Evolutionary conservation across 2,113 vertebrate species (phyloP).

Genomic region (Caranx melampygus): DNA sequence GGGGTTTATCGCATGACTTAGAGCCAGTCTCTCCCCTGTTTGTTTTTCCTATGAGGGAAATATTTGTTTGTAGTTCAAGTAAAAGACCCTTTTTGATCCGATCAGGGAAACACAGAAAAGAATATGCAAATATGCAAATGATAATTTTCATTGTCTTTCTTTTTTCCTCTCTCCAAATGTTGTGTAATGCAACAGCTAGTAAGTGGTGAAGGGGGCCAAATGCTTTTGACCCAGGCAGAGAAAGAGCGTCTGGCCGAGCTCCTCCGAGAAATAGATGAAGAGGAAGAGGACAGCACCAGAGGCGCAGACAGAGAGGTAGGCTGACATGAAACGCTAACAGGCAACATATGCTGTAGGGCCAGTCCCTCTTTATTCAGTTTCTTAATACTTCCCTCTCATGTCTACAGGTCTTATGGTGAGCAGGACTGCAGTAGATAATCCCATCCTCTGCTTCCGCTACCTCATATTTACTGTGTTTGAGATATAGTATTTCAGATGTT

Average conservation of each 20-base stretch:
- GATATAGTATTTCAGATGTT: neutral
- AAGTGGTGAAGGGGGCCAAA: constrained; percentile 81
- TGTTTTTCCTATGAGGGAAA: constrained; percentile 55
- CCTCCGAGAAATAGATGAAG: constrained; percentile 84
- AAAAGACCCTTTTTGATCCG: constrained; percentile 1
- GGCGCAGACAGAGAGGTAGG: constrained; percentile 68
- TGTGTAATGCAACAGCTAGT: constrained; percentile 84
- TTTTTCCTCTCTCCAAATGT: neutral
- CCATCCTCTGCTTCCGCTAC: constrained; percentile 11
- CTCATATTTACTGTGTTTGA: neutral
- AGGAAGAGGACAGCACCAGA: constrained; percentile 80
- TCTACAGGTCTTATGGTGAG: constrained; percentile 20
- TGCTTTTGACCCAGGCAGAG: constrained; percentile 87
- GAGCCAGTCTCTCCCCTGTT: constrained; percentile 30
- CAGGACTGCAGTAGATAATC: constrained; percentile 1
- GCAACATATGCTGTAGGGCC: constrained; percentile 58
- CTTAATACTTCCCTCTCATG: constrained; percentile 39
- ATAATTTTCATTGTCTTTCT: constrained; percentile 30
- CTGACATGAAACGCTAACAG: constrained; percentile 62
- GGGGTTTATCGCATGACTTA: constrained; percentile 46
- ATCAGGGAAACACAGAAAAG: constrained; percentile 10
- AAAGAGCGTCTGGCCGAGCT: constrained; percentile 88
- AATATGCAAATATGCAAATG: constrained; percentile 5
- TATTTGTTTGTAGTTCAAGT: constrained; percentile 35
- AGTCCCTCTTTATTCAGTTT: constrained; percentile 44